A percentile compares a stretch with the other conserved stretches of the same genome.
These are phyloP conservation scores for Heliconius erato DNA, from an alignment of 2,888 invertebrate genomes.

Conservation along the genomic window DNA sequence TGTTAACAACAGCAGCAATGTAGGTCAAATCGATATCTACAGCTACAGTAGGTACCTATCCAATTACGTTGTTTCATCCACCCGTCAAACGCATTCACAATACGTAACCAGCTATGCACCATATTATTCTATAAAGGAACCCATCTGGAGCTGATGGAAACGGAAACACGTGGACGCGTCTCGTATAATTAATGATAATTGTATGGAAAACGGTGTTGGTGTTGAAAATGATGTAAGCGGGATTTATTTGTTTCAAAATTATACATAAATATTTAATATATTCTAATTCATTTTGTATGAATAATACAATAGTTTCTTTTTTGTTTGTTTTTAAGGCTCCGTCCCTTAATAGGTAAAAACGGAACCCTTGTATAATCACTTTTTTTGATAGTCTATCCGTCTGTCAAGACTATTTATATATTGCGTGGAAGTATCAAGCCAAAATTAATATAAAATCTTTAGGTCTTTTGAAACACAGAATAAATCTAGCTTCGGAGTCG, in stretches of 20 bases:
- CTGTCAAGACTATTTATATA: too few species aligned
- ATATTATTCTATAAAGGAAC: neutral
- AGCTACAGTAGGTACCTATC: neutral
- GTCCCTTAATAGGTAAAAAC: too few species aligned
- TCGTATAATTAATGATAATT: neutral
- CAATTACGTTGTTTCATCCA: slow-evolving; percentile 37
- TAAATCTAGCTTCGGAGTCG: too few species aligned
- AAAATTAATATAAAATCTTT: too few species aligned
- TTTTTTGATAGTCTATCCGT: too few species aligned
- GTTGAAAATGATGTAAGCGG: neutral
- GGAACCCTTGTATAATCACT: too few species aligned
- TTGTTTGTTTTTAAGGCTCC: too few species aligned
- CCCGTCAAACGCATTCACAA: slow-evolving; percentile 36
- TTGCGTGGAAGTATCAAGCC: too few species aligned
- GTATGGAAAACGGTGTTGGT: neutral
- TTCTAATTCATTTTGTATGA: neutral
- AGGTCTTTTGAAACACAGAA: too few species aligned
- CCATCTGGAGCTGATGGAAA: neutral
- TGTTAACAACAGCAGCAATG: slow-evolving; percentile 6
- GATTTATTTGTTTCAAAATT: neutral
- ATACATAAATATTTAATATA: too few species aligned
- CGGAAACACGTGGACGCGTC: slow-evolving; percentile 2
- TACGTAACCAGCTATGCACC: neutral
- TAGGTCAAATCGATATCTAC: slow-evolving; percentile 36
- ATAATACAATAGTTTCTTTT: too few species aligned